Conservation (phyloP, 2,888 invertebrate species). For the Drosophila tripunctata region DNA sequence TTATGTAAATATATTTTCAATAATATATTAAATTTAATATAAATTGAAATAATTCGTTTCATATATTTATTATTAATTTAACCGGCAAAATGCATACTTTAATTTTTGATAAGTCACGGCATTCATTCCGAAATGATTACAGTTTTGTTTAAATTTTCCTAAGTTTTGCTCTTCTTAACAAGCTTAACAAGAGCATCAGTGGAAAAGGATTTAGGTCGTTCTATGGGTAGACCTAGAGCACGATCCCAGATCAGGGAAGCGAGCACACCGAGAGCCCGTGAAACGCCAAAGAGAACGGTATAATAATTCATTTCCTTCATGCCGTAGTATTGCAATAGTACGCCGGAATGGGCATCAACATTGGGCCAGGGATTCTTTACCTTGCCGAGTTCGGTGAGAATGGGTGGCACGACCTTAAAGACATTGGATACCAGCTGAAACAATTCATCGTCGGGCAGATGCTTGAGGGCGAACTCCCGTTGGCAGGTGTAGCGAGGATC, state of each 20-base stretch:
- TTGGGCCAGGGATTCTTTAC: conserved; percentile 95
- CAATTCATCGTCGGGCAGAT: conserved; percentile 90
- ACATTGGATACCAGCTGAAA: conserved; percentile 90
- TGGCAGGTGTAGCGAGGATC: conserved; percentile 91
- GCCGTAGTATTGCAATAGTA: conserved; percentile 90
- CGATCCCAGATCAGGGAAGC: conserved; percentile 91
- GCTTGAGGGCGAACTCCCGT: conserved; percentile 91
- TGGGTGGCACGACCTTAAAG: conserved; percentile 91
- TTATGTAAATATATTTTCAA: no score
- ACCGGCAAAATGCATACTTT: not conserved
- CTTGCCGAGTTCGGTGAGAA: conserved; percentile 91
- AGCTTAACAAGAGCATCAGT: conserved; percentile 11
- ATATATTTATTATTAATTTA: no score
- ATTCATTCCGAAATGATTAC: not conserved
- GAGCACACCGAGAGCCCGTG: conserved; percentile 91
- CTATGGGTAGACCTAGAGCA: conserved; percentile 90
- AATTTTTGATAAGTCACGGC: not conserved
- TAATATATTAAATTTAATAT: no score
- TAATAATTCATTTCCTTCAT: conserved; percentile 93
- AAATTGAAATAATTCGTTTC: no score
- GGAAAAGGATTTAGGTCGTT: conserved; percentile 82
- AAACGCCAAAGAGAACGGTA: conserved; percentile 93
- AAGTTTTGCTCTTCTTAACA: not conserved
- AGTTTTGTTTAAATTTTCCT: not conserved
- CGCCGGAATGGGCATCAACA: conserved; percentile 94